These are phyloP conservation scores for Caradrina kadenii DNA, from an alignment of 2,888 invertebrate species.

Conservation along the genomic window DNA sequence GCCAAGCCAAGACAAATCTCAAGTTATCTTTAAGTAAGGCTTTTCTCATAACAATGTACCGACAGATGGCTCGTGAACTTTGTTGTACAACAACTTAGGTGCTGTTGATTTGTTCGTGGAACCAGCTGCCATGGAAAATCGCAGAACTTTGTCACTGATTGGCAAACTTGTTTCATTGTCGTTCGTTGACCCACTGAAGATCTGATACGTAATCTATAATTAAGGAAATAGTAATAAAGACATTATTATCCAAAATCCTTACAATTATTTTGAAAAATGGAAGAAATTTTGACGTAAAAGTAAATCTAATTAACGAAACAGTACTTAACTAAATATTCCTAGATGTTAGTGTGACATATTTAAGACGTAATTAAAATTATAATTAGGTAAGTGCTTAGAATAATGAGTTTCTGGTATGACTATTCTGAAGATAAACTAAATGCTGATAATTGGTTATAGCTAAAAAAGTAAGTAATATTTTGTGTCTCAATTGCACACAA, in stretches of 20 bases:
- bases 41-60: not conserved
- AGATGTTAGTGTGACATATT: too few species aligned
- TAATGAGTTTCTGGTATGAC: too few species aligned
- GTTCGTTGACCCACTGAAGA: conserved; percentile 29
- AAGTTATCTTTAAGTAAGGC: not conserved
- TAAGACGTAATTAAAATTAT: too few species aligned
- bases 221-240: not conserved
- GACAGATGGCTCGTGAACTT: conserved; percentile 16
- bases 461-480: too few species aligned
- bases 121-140: not conserved
- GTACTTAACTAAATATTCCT: not conserved
- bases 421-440: too few species aligned
- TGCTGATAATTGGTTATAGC: too few species aligned
- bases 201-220: not conserved
- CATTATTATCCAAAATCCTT: too few species aligned
- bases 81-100: not conserved
- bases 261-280: too few species aligned
- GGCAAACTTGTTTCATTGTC: conserved; percentile 43
- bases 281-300: too few species aligned
- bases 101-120: conserved; percentile 13
- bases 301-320: not conserved
- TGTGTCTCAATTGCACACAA: too few species aligned
- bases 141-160: conserved; percentile 5
- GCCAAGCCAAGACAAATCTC: too few species aligned
- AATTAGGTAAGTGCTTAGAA: too few species aligned